Conservation (phyloP, 2,888 invertebrate genomes). For the Tethea ocularis region DNA sequence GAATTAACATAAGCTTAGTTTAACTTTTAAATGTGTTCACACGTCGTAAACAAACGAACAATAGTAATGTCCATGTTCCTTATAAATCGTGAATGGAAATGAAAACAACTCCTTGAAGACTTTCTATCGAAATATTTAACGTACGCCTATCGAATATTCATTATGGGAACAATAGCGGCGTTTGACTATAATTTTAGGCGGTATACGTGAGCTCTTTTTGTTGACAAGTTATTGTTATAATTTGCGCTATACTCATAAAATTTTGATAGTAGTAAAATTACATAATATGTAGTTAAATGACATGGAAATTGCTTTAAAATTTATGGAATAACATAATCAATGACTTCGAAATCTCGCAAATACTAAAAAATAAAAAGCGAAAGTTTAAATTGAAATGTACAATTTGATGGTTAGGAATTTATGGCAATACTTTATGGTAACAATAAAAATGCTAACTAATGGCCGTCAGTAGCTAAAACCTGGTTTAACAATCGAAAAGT, state of each 20-base stretch:
- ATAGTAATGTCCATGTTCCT: constrained; percentile 35
- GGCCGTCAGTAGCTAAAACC: constrained; percentile 24
- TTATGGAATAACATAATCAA: neutral
- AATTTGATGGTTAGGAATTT: constrained; percentile 33
- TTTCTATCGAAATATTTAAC: constrained; percentile 79
- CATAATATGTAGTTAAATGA: no score
- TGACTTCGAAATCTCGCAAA: neutral
- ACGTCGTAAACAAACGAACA: constrained; percentile 37
- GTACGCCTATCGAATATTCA: constrained; percentile 68
- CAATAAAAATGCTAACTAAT: constrained; percentile 24
- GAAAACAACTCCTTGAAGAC: constrained; percentile 55
- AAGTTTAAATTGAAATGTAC: constrained; percentile 16
- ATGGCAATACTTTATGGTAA: constrained; percentile 31
- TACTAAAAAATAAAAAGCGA: neutral
- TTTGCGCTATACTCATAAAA: constrained; percentile 21
- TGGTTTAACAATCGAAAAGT: constrained; percentile 28
- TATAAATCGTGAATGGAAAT: constrained; percentile 41
- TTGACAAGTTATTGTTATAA: constrained; percentile 33
- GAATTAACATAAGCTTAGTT: constrained; percentile 3
- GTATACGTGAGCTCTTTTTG: constrained; percentile 43
- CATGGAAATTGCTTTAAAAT: no score
- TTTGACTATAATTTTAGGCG: constrained; percentile 60
- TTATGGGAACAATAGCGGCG: constrained; percentile 60
- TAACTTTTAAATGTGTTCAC: constrained; percentile 24
- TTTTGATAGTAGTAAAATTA: no score